Base-by-base conservation (phyloP, 2,888 invertebrate genomes). In the Melipona bicolor region DNA sequence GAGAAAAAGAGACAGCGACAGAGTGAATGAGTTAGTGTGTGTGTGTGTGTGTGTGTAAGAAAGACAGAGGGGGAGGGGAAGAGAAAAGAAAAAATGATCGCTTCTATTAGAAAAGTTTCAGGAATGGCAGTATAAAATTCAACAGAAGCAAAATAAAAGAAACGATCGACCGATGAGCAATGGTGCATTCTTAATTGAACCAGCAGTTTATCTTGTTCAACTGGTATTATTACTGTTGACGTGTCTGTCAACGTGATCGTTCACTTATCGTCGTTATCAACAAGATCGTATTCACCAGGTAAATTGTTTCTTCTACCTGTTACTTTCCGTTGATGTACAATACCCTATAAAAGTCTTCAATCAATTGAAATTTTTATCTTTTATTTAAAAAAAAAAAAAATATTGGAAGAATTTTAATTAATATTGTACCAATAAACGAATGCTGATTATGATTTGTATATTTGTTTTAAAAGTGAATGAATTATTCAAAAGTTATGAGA, bases 171-270 rank as follows among this genome's bases (percentile, higher is more conserved):
- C 36, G 71, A 71, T 59, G 65, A 79, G 21, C 61, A 77, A 54
- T 64, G 61, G 56, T 43, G 75, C 72, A 50, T 64, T 64, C 36
- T 13, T 50, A 59, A 77, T 72, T 49, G 67, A 76, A 19, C 54
- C 24, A 9, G n/a, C 85, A 32, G 54, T 80, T 68, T 77, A 80
- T 79, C 77, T 72, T 50, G 74, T 61, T 62, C 81, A 68, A 61
- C n/a, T 78, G 76, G 52, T 79, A 69, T 81, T 77, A 43, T 59
- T 85, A 80, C 61, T 77, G 50, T 64, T 79, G 70, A 24, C 81
- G 27, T 65, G 68, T 15, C 65, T 83, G 67, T 71, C 67, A 75
- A 68, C 64, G 61, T 72, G 65, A 87, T 77, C 64, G n/a, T 27
- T 54, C 61, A 50, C 74, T 82, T 56, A 62, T 68, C 61, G 32